These are phyloP conservation scores for Willowsia nigromaculata DNA, from an alignment of 2,888 invertebrate genomes.

Conservation along the genomic window DNA sequence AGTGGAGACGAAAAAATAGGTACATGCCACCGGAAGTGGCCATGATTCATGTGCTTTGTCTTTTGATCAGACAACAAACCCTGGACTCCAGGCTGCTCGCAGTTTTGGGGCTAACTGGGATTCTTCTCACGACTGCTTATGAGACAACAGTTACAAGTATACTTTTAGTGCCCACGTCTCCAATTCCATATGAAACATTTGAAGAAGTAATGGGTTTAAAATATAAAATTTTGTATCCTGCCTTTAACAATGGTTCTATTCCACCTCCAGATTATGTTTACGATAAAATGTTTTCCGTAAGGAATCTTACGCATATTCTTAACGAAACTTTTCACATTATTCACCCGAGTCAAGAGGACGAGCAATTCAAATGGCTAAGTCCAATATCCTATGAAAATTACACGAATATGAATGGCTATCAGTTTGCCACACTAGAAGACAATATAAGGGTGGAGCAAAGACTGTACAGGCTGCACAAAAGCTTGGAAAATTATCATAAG, in stretches of 20 bases:
- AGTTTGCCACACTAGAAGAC: neutral
- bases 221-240: constrained; percentile 21
- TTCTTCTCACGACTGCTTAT: neutral
- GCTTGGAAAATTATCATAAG: neutral
- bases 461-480: neutral
- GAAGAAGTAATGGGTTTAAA: neutral
- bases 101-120: neutral
- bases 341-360: neutral
- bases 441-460: neutral
- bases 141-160: constrained; percentile 28
- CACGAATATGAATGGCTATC: too few species aligned
- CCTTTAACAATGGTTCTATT: neutral
- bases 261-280: neutral
- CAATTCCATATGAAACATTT: neutral
- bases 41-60: neutral
- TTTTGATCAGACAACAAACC: neutral
- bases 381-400: neutral
- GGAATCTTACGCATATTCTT: neutral
- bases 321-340: neutral
- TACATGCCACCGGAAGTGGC: neutral
- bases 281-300: neutral
- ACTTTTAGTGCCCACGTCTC: neutral
- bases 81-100: neutral
- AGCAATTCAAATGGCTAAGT: neutral
- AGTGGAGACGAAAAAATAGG: neutral